phyloP scores from a whole-genome alignment of 1,140 invertebrate species.

The Archivesica marissinica region DNA sequence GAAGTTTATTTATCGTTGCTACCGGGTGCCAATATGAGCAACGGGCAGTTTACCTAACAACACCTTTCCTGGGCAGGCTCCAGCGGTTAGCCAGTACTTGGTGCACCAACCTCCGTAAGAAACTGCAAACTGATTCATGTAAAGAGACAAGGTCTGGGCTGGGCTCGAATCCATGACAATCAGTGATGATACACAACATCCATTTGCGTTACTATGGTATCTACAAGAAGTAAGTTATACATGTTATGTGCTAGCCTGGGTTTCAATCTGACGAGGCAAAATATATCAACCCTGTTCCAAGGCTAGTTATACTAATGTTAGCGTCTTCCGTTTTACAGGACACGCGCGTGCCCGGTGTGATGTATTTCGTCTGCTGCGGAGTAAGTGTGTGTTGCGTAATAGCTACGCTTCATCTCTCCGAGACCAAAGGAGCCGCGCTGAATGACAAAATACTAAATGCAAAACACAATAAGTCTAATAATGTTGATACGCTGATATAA shows the following conservation, averaged over 20 bases:
- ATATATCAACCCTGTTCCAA: no score
- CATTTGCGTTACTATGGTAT: neutral
- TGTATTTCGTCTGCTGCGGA: conserved; percentile 46
- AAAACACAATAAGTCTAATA: neutral
- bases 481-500: neutral
- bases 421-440: conserved; percentile 17
- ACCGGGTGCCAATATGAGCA: no score
- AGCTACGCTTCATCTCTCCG: conserved; percentile 6
- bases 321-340: conserved; percentile 26
- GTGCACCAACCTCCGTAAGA: no score
- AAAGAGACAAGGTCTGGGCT: no score
- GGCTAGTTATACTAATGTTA: neutral
- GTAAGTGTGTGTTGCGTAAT: conserved; percentile 36
- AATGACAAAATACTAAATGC: conserved; percentile 17
- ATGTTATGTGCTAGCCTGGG: no score
- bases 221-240: neutral
- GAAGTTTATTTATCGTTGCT: neutral
- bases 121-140: no score
- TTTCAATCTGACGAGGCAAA: neutral
- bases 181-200: no score
- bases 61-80: no score
- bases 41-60: no score
- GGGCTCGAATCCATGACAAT: no score
- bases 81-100: no score
- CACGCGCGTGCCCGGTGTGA: conserved; percentile 28